Evolutionary conservation across 2,888 invertebrate species (phyloP).

Genomic region (Callyntrura sp.): DNA sequence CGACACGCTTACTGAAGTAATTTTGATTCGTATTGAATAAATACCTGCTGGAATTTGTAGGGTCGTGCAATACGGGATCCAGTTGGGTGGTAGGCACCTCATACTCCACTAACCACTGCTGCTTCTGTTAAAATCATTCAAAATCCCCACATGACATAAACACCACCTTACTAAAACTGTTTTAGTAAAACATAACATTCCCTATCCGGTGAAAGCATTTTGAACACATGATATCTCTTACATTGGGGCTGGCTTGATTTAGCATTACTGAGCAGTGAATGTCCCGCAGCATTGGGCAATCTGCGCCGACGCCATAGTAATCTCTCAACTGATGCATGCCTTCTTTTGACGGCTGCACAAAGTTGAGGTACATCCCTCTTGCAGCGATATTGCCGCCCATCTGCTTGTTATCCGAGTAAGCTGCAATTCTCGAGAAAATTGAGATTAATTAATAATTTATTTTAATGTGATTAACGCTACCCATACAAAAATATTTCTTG

Average conservation of each 20-base stretch:
- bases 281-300: constrained; percentile 29
- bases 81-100: not conserved
- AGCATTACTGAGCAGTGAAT: constrained; percentile 5
- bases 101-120: not conserved
- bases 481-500: no score
- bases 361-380: constrained; percentile 1
- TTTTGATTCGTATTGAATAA: not conserved
- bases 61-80: not conserved
- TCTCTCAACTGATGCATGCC: constrained; percentile 17
- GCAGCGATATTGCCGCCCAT: not conserved
- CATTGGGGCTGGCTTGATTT: not conserved
- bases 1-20: no score
- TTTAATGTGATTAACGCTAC: no score
- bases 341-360: constrained; percentile 11
- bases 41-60: constrained; percentile 13
- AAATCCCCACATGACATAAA: no score
- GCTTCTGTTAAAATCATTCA: no score
- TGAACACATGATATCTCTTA: no score
- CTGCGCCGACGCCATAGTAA: constrained; percentile 39
- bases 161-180: no score
- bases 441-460: no score
- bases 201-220: no score
- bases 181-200: no score
- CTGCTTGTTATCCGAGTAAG: not conserved
- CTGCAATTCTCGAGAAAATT: no score